Conservation (phyloP, 1,140 invertebrate genomes). For the Probaryconus sp. region DNA sequence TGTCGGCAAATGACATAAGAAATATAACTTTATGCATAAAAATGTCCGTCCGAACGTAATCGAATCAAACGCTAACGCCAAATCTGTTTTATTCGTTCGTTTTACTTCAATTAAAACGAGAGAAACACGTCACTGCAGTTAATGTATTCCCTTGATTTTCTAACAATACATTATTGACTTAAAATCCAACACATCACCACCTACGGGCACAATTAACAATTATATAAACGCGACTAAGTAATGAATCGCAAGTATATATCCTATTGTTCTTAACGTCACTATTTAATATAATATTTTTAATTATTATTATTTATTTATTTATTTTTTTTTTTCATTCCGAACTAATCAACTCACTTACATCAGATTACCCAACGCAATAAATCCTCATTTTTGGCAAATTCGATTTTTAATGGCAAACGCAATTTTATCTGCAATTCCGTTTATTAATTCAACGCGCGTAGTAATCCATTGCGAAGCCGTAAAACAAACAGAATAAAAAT, state of each 20-base stretch:
- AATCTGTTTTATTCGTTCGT: constrained; percentile 21
- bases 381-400: constrained; percentile 13
- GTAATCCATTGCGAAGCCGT: not conserved
- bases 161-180: constrained; percentile 11
- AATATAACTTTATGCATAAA: too few species aligned
- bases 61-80: too few species aligned
- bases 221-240: constrained; percentile 33
- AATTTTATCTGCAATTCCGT: not conserved
- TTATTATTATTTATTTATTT: constrained; percentile 15
- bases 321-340: constrained; percentile 13
- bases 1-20: too few species aligned
- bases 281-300: constrained; percentile 49
- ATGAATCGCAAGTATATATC: constrained; percentile 28
- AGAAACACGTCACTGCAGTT: constrained; percentile 26
- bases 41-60: too few species aligned
- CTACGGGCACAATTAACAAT: constrained; percentile 24
- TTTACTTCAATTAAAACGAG: constrained; percentile 1
- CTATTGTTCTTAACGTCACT: constrained; percentile 42
- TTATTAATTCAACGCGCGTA: constrained; percentile 2
- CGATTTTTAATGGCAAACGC: too few species aligned
- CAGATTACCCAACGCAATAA: constrained; percentile 34
- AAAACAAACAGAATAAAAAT: constrained; percentile 8
- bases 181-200: constrained; percentile 19
- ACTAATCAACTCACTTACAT: constrained; percentile 21
- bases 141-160: constrained; percentile 16